Evolutionary conservation across 2,113 vertebrate genomes (phyloP).

Genomic region (Coptodon bakossiorum): DNA sequence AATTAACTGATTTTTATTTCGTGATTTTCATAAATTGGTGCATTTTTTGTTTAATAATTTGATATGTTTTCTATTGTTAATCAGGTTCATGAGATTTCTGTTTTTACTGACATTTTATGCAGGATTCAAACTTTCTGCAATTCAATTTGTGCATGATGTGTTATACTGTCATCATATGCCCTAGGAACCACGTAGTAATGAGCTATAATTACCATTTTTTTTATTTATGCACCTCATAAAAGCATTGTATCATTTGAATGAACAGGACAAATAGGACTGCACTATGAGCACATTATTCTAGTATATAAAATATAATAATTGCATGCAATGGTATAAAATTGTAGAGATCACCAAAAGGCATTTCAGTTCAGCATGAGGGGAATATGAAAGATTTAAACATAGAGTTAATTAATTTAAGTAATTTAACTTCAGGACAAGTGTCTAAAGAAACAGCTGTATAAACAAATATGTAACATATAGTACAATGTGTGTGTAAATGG

Average conservation of each 20-base stretch:
- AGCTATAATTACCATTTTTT: not conserved
- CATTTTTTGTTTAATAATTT: not conserved
- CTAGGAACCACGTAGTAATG: not conserved
- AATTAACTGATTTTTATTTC: not conserved
- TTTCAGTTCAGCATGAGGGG: not conserved
- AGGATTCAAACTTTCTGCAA: not conserved
- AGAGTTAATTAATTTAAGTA: not conserved
- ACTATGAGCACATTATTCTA: not conserved
- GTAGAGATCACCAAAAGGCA: not conserved
- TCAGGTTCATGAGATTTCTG: not conserved
- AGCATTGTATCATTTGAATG: not conserved
- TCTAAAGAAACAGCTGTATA: not conserved
- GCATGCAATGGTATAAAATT: not conserved
- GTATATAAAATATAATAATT: not conserved
- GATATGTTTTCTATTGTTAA: not conserved
- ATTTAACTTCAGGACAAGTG: not conserved
- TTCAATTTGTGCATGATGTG: not conserved
- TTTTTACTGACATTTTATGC: not conserved
- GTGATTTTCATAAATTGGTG: not conserved
- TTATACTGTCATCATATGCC: not conserved
- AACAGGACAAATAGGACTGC: not conserved
- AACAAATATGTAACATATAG: not conserved
- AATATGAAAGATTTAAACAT: not conserved
- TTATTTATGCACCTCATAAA: not conserved
- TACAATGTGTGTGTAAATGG: not conserved